Base-by-base conservation (phyloP, 2,113 vertebrate genomes). In the Lontra canadensis region DNA sequence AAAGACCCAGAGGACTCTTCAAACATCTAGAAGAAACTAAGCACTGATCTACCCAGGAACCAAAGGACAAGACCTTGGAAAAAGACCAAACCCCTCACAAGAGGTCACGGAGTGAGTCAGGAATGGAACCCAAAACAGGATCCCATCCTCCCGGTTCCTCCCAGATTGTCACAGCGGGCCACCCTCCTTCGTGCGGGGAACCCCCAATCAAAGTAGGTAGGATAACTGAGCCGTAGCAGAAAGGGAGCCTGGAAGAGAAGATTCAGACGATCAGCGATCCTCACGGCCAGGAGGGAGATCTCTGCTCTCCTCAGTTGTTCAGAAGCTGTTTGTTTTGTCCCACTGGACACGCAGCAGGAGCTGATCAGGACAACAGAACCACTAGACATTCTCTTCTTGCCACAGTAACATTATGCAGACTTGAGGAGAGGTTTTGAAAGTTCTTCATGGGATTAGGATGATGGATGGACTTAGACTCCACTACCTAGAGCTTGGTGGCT, bases 261-360 rank as follows among this genome's bases (percentile, higher is more conserved):
- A 84, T 15, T 4, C 67, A 23, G 63, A 55, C 63, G 84, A 89
- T 49, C 74, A 88, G 82, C 31, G 0, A 0, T 1, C 25, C 65
- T 55, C 44, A 52, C 42, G 10, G 36, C 15, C 21, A 0, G 49
- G 52, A 21, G 26, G 69, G 42, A 31, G 1, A 1, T 12, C 73
- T 6, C 13, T 3, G 7, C 52, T 4, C 4, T 4, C 63, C 11
- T 26, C 47, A 1, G 2, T 20, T 5, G 0, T 3, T 15, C 11
- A 17, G 47, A 9, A 47, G 36, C 20, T 25, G 17, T 6, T 4
- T 1, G 78, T 36, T 52, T 23, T 42, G 39, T 18, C 12, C 59
- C 8, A 3, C 26, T 0, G 6, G 1, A 0, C 67, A 4, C 0
- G n/a, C 81, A 78, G 34, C 42, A 12, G 25, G 34, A 55, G 59